phyloP scores from a whole-genome alignment of 2,888 invertebrate species.

The Phengaris alcon region DNA sequence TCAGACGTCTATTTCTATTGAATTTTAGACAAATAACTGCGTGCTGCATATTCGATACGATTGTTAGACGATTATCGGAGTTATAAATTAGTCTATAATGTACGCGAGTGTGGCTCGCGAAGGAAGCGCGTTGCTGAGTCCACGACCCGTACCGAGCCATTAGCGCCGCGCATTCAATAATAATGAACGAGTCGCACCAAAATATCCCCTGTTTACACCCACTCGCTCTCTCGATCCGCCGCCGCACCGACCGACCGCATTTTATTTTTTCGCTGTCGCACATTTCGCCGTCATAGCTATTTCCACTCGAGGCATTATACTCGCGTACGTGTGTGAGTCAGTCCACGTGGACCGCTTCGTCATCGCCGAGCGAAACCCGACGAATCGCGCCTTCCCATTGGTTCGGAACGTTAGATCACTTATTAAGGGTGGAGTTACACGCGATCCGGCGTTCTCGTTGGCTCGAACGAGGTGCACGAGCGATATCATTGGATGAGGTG shows the following conservation, averaged over 20 bases:
- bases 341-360: constrained; percentile 76
- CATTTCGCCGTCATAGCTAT: constrained; percentile 81
- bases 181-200: constrained; percentile 78
- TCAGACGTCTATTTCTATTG: constrained; percentile 17
- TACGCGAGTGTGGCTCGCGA: constrained; percentile 32
- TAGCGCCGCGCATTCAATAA: constrained; percentile 76
- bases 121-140: constrained; percentile 41
- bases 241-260: constrained; percentile 77
- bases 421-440: constrained; percentile 80
- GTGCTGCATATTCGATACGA: constrained; percentile 24
- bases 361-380: constrained; percentile 68
- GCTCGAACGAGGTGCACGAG: constrained; percentile 48
- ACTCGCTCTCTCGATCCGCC: constrained; percentile 62
- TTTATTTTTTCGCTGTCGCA: constrained; percentile 80
- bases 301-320: constrained; percentile 80
- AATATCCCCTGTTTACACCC: constrained; percentile 79
- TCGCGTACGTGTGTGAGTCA: constrained; percentile 67
- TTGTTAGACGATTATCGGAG: constrained; percentile 18
- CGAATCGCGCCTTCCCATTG: constrained; percentile 56
- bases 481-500: constrained; percentile 61
- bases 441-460: constrained; percentile 58
- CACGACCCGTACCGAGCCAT: constrained; percentile 65
- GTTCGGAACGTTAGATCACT: constrained; percentile 66
- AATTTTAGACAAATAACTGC: constrained; percentile 25
- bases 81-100: constrained; percentile 19